Percentiles rank a stretch among this genome's conserved stretches.
Conservation (phyloP, 2,113 vertebrate species). For the Elgaria multicarinata region DNA sequence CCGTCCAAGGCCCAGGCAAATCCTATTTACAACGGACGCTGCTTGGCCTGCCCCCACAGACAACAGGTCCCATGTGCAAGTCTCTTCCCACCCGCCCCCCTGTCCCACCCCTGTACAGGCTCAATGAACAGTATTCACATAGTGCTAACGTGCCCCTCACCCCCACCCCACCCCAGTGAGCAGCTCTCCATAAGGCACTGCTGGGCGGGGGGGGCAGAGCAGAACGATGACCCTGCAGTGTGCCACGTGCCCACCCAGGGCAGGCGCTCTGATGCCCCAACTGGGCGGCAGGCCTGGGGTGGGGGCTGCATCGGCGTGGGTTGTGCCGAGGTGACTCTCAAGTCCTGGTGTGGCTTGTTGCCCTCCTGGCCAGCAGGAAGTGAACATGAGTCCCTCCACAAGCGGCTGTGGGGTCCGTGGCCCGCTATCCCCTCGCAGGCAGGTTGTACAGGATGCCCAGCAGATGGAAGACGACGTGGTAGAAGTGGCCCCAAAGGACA, state of each 20-base stretch:
- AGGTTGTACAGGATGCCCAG: slow-evolving; percentile 50
- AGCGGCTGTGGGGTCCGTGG: no score
- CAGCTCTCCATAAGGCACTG: slow-evolving; percentile 26
- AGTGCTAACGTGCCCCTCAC: slow-evolving; percentile 17
- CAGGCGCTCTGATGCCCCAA: neutral
- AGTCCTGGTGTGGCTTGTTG: neutral
- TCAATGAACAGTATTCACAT: slow-evolving; percentile 29
- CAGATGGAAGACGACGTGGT: slow-evolving; percentile 49
- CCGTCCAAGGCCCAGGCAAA: slow-evolving; percentile 64
- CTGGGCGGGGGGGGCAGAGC: neutral
- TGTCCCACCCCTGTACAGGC: slow-evolving; percentile 42
- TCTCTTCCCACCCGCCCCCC: slow-evolving; percentile 56
- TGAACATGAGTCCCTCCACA: neutral
- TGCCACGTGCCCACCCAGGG: neutral
- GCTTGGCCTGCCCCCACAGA: slow-evolving; percentile 55
- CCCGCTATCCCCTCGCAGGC: neutral
- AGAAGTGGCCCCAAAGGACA: slow-evolving; percentile 31
- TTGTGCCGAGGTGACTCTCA: neutral
- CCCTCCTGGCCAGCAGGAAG: slow-evolving; percentile 32
- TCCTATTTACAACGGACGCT: slow-evolving; percentile 63
- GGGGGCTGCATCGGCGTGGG: fast-evolving
- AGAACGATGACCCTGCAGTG: neutral
- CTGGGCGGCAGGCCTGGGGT: no score
- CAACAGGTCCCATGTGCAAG: slow-evolving; percentile 63
- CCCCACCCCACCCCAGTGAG: neutral